Conservation (phyloP, 2,888 invertebrate species). For the Steinernema hermaphroditum region DNA sequence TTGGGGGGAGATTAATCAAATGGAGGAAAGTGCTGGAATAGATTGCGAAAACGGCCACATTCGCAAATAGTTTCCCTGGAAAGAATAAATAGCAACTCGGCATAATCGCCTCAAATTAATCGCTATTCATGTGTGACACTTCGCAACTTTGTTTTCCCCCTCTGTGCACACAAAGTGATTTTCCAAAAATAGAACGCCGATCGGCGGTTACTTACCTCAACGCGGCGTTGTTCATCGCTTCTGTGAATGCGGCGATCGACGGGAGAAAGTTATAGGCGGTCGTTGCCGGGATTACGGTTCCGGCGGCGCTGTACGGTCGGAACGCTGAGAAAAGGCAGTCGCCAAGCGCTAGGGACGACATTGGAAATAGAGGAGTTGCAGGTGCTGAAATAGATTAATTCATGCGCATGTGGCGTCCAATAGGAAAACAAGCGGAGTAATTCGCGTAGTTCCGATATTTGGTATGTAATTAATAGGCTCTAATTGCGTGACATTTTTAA, state of each 20-base stretch:
- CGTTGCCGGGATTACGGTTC: slow-evolving; percentile 15
- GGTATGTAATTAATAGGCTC: background rate
- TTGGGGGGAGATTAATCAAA: background rate
- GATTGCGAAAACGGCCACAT: background rate
- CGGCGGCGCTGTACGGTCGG: slow-evolving; percentile 14
- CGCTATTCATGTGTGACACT: slow-evolving; percentile 8
- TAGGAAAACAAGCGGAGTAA: no score
- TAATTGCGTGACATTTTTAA: slow-evolving; percentile 1
- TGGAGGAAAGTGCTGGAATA: background rate
- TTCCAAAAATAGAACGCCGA: background rate
- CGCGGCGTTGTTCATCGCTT: slow-evolving; percentile 23
- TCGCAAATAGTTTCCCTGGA: background rate
- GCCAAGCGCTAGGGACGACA: slow-evolving; percentile 22
- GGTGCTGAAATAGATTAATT: no score
- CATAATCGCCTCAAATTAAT: background rate
- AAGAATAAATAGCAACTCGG: background rate
- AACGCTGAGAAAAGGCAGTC: slow-evolving; percentile 25
- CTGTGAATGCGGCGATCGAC: slow-evolving; percentile 7
- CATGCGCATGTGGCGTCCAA: no score
- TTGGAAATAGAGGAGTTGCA: background rate
- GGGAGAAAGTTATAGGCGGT: slow-evolving; percentile 21
- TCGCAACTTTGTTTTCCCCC: background rate
- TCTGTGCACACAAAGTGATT: background rate
- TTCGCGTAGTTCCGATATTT: background rate
- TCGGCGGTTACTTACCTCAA: background rate